These are phyloP conservation scores for Drosophila malerkotliana DNA, from an alignment of 1,140 invertebrate genomes.

Conservation along the genomic window DNA sequence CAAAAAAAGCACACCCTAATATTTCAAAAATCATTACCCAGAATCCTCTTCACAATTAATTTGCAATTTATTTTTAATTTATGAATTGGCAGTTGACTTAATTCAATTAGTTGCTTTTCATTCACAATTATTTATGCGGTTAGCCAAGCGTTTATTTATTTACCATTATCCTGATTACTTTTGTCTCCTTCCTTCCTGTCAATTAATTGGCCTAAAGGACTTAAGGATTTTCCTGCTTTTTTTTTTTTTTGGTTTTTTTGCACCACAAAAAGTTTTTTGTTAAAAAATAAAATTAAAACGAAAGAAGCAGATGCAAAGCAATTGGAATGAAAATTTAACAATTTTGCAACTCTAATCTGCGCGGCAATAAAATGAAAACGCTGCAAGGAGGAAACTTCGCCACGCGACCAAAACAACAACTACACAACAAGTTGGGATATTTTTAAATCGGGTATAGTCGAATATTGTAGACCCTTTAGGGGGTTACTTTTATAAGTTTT, in stretches of 20 bases:
- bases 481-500: no score
- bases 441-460: neutral
- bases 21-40: conserved; percentile 3
- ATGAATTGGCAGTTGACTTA: conserved; percentile 10
- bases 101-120: conserved; percentile 29
- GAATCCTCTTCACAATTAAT: neutral
- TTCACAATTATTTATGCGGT: conserved; percentile 14
- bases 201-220: conserved; percentile 46
- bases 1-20: neutral
- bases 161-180: conserved; percentile 27
- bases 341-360: conserved; percentile 79
- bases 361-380: conserved; percentile 75
- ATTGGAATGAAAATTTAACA: conserved; percentile 77
- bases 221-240: conserved; percentile 5
- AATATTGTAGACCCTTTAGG: neutral
- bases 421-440: neutral
- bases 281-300: conserved; percentile 52
- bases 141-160: conserved; percentile 45
- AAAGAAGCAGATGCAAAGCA: conserved; percentile 33
- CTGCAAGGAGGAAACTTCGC: conserved; percentile 68
- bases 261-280: conserved; percentile 1
- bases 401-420: conserved; percentile 33
- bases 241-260: conserved; percentile 4
- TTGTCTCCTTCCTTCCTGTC: conserved; percentile 22
- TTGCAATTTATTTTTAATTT: conserved; percentile 3